Conservation (phyloP, 2,888 invertebrate genomes). For the Drosophila tanythrix region DNA sequence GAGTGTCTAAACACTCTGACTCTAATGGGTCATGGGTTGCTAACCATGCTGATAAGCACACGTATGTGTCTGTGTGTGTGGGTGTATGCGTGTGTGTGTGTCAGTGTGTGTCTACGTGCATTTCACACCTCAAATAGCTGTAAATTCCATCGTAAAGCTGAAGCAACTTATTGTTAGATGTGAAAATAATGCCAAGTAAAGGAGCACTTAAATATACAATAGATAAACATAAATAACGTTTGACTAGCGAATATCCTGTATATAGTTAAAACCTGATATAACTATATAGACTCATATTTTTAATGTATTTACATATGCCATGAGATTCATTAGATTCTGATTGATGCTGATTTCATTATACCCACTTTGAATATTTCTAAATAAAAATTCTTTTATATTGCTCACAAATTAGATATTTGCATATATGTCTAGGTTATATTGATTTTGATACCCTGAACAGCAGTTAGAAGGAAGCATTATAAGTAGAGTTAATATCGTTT, state of each 20-base stretch:
- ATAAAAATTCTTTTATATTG: background rate
- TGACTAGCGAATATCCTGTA: background rate
- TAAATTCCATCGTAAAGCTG: slow-evolving; percentile 25
- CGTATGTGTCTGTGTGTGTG: slow-evolving; percentile 3
- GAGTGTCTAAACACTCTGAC: slow-evolving; percentile 33
- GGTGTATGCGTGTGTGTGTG: background rate
- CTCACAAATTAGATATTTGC: background rate
- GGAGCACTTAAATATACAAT: background rate
- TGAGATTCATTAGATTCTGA: background rate
- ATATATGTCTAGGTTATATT: background rate
- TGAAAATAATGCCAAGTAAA: background rate
- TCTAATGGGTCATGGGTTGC: slow-evolving; percentile 35
- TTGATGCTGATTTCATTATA: background rate
- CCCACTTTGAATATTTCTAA: background rate
- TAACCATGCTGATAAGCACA: slow-evolving; percentile 35
- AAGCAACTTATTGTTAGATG: slow-evolving; percentile 5
- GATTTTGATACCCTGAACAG: background rate
- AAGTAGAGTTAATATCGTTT: background rate
- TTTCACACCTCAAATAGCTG: slow-evolving; percentile 36
- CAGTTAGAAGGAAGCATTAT: background rate
- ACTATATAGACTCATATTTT: background rate
- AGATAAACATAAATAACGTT: background rate
- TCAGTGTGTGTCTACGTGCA: background rate
- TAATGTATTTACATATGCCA: background rate
- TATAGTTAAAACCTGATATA: background rate